phyloP scores from a whole-genome alignment of 2,888 invertebrate genomes.

The Watsonalla binaria region DNA sequence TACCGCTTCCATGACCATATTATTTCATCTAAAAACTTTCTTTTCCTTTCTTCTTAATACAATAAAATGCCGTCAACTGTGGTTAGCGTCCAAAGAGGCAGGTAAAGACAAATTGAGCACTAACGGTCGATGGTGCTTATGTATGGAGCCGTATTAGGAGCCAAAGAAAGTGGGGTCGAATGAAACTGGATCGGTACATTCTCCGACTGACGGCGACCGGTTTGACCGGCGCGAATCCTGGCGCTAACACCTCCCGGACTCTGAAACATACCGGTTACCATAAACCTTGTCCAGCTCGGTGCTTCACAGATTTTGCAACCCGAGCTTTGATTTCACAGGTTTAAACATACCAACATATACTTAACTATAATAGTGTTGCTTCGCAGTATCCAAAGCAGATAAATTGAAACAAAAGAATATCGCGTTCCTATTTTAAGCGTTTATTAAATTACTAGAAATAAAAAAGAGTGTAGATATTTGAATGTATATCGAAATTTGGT shows the following conservation, averaged over 20 bases:
- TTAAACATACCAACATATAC: too few species aligned
- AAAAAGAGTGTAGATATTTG: not conserved
- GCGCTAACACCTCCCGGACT: slow-evolving; percentile 42
- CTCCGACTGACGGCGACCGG: slow-evolving; percentile 55
- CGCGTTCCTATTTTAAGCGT: too few species aligned
- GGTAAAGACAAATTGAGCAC: slow-evolving; percentile 14
- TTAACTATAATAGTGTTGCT: too few species aligned
- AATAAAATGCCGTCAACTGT: not conserved
- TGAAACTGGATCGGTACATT: slow-evolving; percentile 65
- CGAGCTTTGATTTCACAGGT: not conserved
- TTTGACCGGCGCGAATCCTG: slow-evolving; percentile 72
- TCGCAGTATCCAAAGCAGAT: too few species aligned
- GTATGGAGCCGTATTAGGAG: slow-evolving; percentile 31
- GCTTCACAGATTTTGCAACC: not conserved
- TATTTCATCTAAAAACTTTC: too few species aligned
- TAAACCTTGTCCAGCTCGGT: slow-evolving; percentile 2
- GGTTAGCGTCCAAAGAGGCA: too few species aligned
- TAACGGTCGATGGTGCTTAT: slow-evolving; percentile 18
- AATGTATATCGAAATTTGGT: not conserved
- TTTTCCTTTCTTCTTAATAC: not conserved
- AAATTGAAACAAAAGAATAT: too few species aligned
- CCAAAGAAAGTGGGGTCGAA: slow-evolving; percentile 62
- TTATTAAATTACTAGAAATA: too few species aligned
- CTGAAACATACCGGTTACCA: slow-evolving; percentile 20
- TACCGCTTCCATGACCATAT: too few species aligned